Evolutionary conservation across 2,797 vertebrate species (phyloP).

Genomic region (Oreortyx pictus): DNA sequence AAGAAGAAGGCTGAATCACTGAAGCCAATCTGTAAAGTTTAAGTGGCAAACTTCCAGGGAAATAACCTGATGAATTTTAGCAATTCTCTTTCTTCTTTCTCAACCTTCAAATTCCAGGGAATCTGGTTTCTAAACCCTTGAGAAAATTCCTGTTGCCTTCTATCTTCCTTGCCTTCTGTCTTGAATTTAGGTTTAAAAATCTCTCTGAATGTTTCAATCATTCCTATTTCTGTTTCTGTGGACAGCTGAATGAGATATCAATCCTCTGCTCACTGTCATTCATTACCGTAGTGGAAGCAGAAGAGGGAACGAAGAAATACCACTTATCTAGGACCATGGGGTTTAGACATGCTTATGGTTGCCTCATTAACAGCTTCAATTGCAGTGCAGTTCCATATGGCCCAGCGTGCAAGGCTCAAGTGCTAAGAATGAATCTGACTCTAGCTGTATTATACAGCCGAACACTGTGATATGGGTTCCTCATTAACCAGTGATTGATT

Average conservation of each 20-base stretch:
- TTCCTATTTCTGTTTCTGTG: background rate
- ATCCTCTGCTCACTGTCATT: background rate
- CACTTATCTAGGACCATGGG: background rate
- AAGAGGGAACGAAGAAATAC: background rate
- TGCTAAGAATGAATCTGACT: background rate
- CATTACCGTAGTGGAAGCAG: background rate
- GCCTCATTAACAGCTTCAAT: background rate
- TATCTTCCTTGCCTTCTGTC: background rate
- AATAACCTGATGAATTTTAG: background rate
- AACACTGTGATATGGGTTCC: background rate
- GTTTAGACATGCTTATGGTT: background rate
- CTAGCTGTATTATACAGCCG: background rate
- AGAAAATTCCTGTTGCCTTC: background rate
- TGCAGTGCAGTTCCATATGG: background rate
- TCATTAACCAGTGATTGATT: constrained; percentile 8
- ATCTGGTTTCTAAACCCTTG: background rate
- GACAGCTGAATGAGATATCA: background rate
- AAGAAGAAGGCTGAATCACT: background rate
- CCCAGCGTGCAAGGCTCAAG: background rate
- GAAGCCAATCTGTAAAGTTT: background rate
- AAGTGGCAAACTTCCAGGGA: background rate
- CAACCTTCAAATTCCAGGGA: background rate
- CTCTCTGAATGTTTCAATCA: background rate
- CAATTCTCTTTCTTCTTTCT: background rate
- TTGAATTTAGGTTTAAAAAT: background rate